Percentiles rank a stretch among this genome's conserved stretches.
Evolutionary conservation across 2,888 invertebrate species (phyloP).

Genomic region (Volucella zonaria): DNA sequence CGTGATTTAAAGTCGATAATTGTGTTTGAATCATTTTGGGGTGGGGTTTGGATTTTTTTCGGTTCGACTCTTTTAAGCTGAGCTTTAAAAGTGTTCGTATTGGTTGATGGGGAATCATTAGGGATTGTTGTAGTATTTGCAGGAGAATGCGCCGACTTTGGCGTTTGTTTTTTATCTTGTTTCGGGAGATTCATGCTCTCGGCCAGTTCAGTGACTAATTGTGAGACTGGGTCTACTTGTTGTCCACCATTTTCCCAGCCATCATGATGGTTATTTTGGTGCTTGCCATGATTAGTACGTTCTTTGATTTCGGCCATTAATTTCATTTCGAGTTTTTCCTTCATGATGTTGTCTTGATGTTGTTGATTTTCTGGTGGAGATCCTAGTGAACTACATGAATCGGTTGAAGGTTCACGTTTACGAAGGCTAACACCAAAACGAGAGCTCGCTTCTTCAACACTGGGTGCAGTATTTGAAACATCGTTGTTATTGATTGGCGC

Average conservation of each 20-base stretch:
- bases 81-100: slow-evolving; percentile 85
- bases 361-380: slow-evolving; percentile 82
- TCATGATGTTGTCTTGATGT: slow-evolving; percentile 83
- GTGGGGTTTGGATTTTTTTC: slow-evolving; percentile 84
- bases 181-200: slow-evolving; percentile 89
- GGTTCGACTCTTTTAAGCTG: slow-evolving; percentile 90
- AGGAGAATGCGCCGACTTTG: slow-evolving; percentile 61
- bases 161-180: slow-evolving; percentile 77
- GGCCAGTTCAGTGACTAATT: slow-evolving; percentile 92
- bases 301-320: slow-evolving; percentile 93
- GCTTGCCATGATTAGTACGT: slow-evolving; percentile 86
- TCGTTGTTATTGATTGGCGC: slow-evolving; percentile 82
- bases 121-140: slow-evolving; percentile 65
- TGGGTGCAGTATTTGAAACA: slow-evolving; percentile 86
- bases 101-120: slow-evolving; percentile 74
- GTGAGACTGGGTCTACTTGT: slow-evolving; percentile 88
- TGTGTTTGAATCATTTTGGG: slow-evolving; percentile 84
- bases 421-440: slow-evolving; percentile 88
- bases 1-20: slow-evolving; percentile 93
- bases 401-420: slow-evolving; percentile 86
- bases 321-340: slow-evolving; percentile 92
- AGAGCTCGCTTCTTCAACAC: slow-evolving; percentile 88
- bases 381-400: slow-evolving; percentile 84
- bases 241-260: slow-evolving; percentile 77
- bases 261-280: slow-evolving; percentile 81